These are phyloP conservation scores for Cyclopterus lumpus DNA, from an alignment of 2,797 vertebrate genomes.

Conservation along the genomic window DNA sequence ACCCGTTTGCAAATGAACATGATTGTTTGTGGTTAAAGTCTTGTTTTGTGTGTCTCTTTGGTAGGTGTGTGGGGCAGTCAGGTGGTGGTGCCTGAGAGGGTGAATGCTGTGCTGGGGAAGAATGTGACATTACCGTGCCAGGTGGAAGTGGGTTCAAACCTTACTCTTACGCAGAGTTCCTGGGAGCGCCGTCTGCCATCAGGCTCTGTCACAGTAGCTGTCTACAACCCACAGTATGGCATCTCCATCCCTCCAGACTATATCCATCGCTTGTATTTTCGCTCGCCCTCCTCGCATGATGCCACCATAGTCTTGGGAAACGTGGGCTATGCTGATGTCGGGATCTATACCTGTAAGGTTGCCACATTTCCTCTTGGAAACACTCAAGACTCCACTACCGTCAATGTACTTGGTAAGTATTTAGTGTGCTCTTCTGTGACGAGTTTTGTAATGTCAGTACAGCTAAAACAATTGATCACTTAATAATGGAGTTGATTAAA, in stretches of 20 bases:
- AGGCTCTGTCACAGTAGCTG: conserved; percentile 90
- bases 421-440: not conserved
- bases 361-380: conserved; percentile 97
- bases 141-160: conserved; percentile 92
- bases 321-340: conserved; percentile 93
- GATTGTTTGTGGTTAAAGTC: not conserved
- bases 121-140: conserved; percentile 93
- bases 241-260: conserved; percentile 92
- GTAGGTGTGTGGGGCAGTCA: conserved; percentile 91
- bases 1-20: conserved; percentile 4
- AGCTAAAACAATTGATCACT: not conserved
- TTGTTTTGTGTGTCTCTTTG: conserved; percentile 28
- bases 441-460: not conserved
- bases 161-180: conserved; percentile 92
- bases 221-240: conserved; percentile 93
- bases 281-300: conserved; percentile 90
- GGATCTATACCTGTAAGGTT: conserved; percentile 96
- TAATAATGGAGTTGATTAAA: not conserved
- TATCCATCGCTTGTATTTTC: conserved; percentile 89
- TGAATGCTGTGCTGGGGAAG: conserved; percentile 95
- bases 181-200: conserved; percentile 93
- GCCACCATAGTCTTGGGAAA: conserved; percentile 93
- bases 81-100: conserved; percentile 90
- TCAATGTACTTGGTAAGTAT: conserved; percentile 92
- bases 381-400: conserved; percentile 90